Conservation (phyloP, 2,797 vertebrate species). For the Anomalospiza imberbis region DNA sequence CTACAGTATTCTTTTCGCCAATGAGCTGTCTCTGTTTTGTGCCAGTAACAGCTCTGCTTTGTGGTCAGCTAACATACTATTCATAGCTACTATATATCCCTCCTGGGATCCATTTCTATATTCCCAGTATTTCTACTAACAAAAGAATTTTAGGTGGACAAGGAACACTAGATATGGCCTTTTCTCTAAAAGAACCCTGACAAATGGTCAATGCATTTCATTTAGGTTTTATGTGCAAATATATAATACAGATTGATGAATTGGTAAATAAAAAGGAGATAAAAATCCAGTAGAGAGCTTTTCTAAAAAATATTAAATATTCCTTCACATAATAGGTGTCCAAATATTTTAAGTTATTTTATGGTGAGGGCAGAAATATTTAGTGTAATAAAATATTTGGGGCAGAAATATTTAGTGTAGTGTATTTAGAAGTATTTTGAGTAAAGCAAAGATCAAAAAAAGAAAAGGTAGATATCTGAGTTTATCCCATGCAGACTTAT, state of each 20-base stretch:
- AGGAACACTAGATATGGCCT: neutral
- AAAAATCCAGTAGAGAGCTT: neutral
- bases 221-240: neutral
- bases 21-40: constrained; percentile 49
- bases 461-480: neutral
- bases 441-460: neutral
- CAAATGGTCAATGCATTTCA: fast-evolving
- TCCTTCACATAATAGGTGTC: neutral
- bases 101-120: constrained; percentile 27
- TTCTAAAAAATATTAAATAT: neutral
- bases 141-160: constrained; percentile 30
- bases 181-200: neutral
- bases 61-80: constrained; percentile 31
- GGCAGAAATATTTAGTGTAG: neutral
- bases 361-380: neutral
- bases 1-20: constrained; percentile 28
- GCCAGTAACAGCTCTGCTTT: constrained; percentile 51
- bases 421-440: neutral
- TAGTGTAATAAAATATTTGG: neutral
- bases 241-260: neutral
- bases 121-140: constrained; percentile 15
- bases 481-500: neutral
- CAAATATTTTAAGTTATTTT: neutral
- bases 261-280: neutral
- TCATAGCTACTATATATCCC: constrained; percentile 36